Base-by-base conservation (phyloP, 2,888 invertebrate genomes). In the Nephrocerus scutellatus region DNA sequence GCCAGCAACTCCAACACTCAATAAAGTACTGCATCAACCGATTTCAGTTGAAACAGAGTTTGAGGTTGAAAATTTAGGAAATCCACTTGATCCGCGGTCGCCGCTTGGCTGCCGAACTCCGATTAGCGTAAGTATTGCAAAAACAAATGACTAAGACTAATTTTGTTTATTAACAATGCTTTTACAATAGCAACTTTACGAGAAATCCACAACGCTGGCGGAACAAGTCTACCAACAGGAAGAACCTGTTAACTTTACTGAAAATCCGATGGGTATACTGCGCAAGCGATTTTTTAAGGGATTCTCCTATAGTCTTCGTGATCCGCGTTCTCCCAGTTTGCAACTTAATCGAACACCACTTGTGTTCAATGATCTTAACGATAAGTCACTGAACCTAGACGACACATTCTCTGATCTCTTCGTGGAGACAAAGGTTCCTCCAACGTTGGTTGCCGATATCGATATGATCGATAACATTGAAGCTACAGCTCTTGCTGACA, bases 331-430 rank as follows among this genome's bases (percentile, higher is more conserved):
- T 0, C 65, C 65, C 0, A 51, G 39, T 19, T 20, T 37, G 4
- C 53, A 59, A 15, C 38, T 64, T 0, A 60, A 62, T 47, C 61
- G 65, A 1, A 63, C 66, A 1, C 63, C 66, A 0, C 18, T 65
- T 3, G 36, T 60, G 4, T 52, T 65, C 8, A 60, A 65, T 25
- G 62, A 60, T 10, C 43, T 47, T 0, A 39, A 49, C n/a, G 62
- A 62, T 40, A 57, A 56, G 12, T 56, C 62, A 1, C 35, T 63
- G 0, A 58, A 59, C 28, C 43, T 64, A 40, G 57, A 64, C 32
- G 66, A 65, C 33, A 65, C 64, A 3, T 64, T 64, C 36, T 52
- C 64, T 5, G 62, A 64, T 47, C 50, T 64, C 6, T 63, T 64
- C 44, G 60, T 64, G 9, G 65, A 63, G 29, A 54, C 60, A 1